These are phyloP conservation scores for Drosophila nikananu DNA, from an alignment of 1,140 invertebrate species.

Conservation along the genomic window DNA sequence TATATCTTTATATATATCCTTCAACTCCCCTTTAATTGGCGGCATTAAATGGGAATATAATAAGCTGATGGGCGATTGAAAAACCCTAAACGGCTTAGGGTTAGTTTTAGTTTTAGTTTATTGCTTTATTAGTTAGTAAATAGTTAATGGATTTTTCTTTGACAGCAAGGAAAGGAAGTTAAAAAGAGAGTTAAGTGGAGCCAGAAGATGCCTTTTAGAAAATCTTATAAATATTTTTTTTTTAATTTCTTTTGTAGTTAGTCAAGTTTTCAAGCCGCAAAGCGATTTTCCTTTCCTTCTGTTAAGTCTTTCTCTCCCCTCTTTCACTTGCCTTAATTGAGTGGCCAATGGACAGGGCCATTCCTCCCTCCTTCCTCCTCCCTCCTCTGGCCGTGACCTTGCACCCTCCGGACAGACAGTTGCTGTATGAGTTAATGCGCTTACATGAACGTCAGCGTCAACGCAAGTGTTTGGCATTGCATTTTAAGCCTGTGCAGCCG, in stretches of 20 bases:
- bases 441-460: constrained; percentile 59
- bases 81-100: not conserved
- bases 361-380: not conserved
- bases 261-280: not conserved
- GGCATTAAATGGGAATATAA: not conserved
- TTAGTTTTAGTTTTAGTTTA: not conserved
- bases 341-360: constrained; percentile 42
- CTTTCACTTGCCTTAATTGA: constrained; percentile 28
- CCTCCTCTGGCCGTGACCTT: constrained; percentile 28
- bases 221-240: not conserved
- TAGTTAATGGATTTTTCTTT: not conserved
- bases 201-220: too few relatives aligned
- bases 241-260: not conserved
- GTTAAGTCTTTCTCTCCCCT: not conserved
- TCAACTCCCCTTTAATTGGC: constrained; percentile 7
- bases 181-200: too few relatives aligned
- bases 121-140: not conserved
- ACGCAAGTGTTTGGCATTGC: constrained; percentile 77
- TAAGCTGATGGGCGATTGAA: not conserved
- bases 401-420: constrained; percentile 2
- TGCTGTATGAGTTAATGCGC: constrained; percentile 68
- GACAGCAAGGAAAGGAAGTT: too few relatives aligned
- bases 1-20: not conserved
- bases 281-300: too few relatives aligned
- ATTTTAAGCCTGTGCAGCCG: constrained; percentile 70